Conservation (phyloP, 2,113 vertebrate genomes). For the Solenodon paradoxus region DNA sequence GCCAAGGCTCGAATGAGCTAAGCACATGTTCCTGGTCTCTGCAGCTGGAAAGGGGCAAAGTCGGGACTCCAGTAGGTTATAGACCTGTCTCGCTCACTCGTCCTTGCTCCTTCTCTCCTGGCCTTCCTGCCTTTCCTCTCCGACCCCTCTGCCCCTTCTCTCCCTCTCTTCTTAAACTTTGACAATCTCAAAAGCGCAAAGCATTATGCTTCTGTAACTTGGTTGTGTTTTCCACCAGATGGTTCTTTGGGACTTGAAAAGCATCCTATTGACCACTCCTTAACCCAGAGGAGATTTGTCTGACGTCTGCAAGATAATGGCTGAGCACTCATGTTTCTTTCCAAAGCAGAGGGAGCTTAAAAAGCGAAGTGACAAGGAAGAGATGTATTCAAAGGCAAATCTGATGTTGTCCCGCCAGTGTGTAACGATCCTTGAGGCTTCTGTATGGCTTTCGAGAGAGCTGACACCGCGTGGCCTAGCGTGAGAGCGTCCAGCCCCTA, state of each 20-base stretch:
- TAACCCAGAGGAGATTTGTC: background rate
- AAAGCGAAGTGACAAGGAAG: background rate
- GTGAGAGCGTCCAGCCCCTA: fast-evolving
- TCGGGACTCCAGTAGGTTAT: too few species aligned
- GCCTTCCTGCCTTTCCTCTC: constrained; percentile 11
- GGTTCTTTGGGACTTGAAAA: background rate
- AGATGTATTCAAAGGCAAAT: background rate
- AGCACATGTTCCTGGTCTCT: background rate
- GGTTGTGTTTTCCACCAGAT: background rate
- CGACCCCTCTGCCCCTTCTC: background rate
- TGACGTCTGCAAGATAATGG: background rate
- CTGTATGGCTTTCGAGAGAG: background rate
- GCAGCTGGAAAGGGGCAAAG: background rate
- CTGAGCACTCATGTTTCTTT: background rate
- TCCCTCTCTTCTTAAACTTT: background rate
- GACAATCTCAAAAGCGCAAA: background rate
- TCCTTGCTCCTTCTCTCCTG: background rate
- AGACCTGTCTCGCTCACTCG: background rate
- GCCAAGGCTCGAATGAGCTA: fast-evolving
- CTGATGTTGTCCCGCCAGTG: background rate
- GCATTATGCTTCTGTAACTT: background rate
- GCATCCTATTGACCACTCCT: background rate
- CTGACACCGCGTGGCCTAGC: fast-evolving
- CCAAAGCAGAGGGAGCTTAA: background rate
- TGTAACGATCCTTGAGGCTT: background rate